Evolutionary conservation across 2,113 vertebrate species (phyloP).

Genomic region (Macquaria ambigua): DNA sequence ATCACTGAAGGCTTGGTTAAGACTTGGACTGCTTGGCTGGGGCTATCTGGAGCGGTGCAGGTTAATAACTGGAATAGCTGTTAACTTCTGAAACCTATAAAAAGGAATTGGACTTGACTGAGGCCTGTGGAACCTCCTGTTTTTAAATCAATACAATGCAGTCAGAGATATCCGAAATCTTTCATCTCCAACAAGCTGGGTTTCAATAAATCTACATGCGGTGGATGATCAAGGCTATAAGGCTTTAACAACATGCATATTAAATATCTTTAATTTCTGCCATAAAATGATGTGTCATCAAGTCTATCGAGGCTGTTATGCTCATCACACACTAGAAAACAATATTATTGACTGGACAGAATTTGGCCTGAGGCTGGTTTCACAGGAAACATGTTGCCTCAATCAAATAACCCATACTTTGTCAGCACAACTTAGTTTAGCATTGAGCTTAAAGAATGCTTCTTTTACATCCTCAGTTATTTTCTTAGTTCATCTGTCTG

Average conservation of each 20-base stretch:
- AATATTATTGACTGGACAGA: neutral
- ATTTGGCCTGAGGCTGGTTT: neutral
- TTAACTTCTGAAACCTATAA: slow-evolving; percentile 69
- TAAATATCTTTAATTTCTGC: neutral
- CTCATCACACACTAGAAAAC: neutral
- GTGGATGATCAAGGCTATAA: neutral
- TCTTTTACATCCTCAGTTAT: neutral
- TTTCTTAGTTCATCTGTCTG: neutral
- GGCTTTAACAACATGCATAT: neutral
- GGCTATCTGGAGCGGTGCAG: slow-evolving; percentile 64
- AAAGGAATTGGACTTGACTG: slow-evolving; percentile 54
- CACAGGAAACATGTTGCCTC: neutral
- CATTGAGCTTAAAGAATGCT: neutral
- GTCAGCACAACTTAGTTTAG: neutral
- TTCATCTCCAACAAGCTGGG: neutral
- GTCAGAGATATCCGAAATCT: slow-evolving; percentile 12
- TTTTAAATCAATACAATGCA: slow-evolving; percentile 14
- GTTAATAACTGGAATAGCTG: slow-evolving; percentile 73
- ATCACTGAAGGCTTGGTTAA: slow-evolving; percentile 71
- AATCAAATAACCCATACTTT: neutral
- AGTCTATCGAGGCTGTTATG: neutral
- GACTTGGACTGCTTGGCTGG: slow-evolving; percentile 51
- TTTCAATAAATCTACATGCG: neutral
- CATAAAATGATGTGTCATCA: neutral
- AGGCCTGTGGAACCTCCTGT: slow-evolving; percentile 18